These are phyloP conservation scores for Hydractinia symbiolongicarpus DNA, from an alignment of 30 jellyfish, hydroid and myxozoan genomes.

Conservation along the genomic window DNA sequence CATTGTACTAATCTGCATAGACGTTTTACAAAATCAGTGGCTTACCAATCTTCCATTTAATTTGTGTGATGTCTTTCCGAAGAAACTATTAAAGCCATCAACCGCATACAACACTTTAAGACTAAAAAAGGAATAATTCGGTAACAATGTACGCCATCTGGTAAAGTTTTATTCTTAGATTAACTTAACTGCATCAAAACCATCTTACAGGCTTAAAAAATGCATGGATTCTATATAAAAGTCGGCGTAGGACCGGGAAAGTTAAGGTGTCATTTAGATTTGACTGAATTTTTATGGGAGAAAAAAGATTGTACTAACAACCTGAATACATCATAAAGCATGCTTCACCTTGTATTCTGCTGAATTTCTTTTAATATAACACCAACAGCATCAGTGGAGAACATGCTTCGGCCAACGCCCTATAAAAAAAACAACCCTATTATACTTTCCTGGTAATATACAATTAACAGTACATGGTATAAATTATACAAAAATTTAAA, in stretches of 20 bases:
- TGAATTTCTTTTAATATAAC: conserved; percentile 64
- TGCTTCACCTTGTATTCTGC: conserved; percentile 31
- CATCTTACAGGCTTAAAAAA: too few relatives aligned
- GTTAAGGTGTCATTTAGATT: too few relatives aligned
- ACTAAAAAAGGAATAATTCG: conserved; percentile 13
- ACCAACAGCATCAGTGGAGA: conserved; percentile 92
- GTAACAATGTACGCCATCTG: too few relatives aligned
- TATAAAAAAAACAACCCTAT: neutral
- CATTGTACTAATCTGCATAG: neutral
- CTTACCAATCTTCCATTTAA: conserved; percentile 22
- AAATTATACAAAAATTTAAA: too few relatives aligned
- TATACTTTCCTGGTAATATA: neutral
- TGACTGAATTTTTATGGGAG: too few relatives aligned
- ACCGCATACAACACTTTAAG: conserved; percentile 71
- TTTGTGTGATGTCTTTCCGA: conserved; percentile 41
- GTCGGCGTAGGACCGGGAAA: too few relatives aligned
- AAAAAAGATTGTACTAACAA: too few relatives aligned
- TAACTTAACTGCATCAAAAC: too few relatives aligned
- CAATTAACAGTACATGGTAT: too few relatives aligned
- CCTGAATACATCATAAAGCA: neutral
- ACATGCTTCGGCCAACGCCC: conserved; percentile 71
- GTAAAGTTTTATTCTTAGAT: too few relatives aligned
- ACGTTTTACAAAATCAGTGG: neutral
- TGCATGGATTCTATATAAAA: too few relatives aligned
- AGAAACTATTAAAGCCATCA: conserved; percentile 52